Percentiles rank a stretch among this genome's conserved stretches.
Conservation (phyloP, 30 jellyfish, hydroid and myxozoan species). For the Clytia hemisphaerica region DNA sequence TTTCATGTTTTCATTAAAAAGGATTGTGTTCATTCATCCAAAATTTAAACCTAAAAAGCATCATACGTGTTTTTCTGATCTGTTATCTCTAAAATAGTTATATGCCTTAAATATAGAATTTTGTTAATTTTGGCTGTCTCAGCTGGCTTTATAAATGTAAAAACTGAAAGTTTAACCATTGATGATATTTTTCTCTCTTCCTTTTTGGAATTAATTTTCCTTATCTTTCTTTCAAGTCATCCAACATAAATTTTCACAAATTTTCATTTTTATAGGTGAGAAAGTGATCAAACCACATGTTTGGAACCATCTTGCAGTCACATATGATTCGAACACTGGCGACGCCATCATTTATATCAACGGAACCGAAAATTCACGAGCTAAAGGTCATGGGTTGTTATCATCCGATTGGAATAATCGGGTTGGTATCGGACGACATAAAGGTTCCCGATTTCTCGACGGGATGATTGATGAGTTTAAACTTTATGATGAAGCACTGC, state of each 20-base stretch:
- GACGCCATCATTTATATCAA: constrained; percentile 68
- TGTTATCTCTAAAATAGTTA: too few species aligned
- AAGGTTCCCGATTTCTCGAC: constrained; percentile 69
- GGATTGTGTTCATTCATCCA: background rate
- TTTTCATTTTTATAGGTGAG: constrained; percentile 33
- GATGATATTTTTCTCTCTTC: background rate
- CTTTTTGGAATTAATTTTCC: too few species aligned
- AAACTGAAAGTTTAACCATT: too few species aligned
- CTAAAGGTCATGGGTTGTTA: constrained; percentile 71
- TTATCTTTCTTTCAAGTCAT: too few species aligned
- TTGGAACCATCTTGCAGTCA: constrained; percentile 85
- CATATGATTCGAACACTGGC: constrained; percentile 79
- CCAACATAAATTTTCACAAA: too few species aligned
- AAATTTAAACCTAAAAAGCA: too few species aligned
- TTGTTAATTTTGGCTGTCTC: too few species aligned
- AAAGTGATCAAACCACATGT: constrained; percentile 47
- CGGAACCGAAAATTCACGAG: constrained; percentile 60
- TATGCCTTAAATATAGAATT: too few species aligned
- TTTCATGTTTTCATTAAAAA: background rate
- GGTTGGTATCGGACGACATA: constrained; percentile 93
- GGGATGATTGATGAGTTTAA: constrained; percentile 82
- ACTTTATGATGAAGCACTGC: constrained; percentile 65
- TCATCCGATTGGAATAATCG: constrained; percentile 91
- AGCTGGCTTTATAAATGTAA: too few species aligned
- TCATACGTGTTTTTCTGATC: too few species aligned